Evolutionary conservation across 1,140 invertebrate species (phyloP).

Genomic region (Planococcus citri): DNA sequence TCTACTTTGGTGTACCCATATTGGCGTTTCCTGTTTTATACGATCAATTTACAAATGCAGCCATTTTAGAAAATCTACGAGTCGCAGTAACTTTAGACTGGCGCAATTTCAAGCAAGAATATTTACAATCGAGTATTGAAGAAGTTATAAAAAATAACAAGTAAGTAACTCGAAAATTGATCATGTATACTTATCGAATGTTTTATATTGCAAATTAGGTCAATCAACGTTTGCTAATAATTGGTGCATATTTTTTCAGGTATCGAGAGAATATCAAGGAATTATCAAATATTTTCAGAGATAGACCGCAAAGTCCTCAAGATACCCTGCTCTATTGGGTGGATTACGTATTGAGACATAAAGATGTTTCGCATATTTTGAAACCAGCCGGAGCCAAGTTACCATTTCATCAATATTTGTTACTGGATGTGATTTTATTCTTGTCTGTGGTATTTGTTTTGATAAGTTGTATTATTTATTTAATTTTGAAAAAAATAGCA

Average conservation of each 20-base stretch:
- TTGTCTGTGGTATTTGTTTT: too few relatives aligned
- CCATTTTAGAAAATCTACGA: neutral
- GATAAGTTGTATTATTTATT: too few relatives aligned
- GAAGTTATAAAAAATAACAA: too few relatives aligned
- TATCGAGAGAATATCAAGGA: constrained; percentile 23
- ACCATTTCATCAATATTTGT: too few relatives aligned
- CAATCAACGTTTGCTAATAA: too few relatives aligned
- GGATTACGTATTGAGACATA: constrained; percentile 43
- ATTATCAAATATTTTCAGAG: constrained; percentile 29
- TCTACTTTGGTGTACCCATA: constrained; percentile 14
- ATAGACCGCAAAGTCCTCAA: constrained; percentile 39
- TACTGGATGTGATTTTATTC: too few relatives aligned
- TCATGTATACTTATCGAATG: too few relatives aligned
- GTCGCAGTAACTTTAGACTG: neutral
- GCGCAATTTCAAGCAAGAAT: too few relatives aligned
- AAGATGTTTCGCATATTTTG: constrained; percentile 33
- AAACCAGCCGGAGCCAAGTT: constrained; percentile 21
- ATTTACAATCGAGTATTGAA: too few relatives aligned
- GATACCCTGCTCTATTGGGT: constrained; percentile 44
- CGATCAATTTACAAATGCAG: constrained; percentile 30
- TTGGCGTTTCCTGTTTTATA: constrained; percentile 11
- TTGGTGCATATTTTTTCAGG: constrained; percentile 17
- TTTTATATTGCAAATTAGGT: too few relatives aligned
- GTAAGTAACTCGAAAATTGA: neutral
- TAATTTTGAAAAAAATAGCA: too few relatives aligned